Base-by-base conservation (phyloP, 1,140 invertebrate species). In the Campoletis sonorensis region DNA sequence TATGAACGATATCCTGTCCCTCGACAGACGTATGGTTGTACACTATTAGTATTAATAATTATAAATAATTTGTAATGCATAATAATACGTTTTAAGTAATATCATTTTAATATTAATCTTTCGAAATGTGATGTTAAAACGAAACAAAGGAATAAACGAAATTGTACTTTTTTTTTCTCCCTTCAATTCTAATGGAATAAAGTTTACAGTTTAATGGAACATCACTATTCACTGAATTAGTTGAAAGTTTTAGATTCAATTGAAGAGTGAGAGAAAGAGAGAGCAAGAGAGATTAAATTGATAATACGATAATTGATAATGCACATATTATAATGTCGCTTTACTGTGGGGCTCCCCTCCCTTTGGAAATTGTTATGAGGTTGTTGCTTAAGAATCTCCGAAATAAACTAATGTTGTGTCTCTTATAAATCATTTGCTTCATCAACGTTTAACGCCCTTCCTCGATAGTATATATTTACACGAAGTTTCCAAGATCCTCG, bases 31-130 rank as follows among this genome's bases (percentile, higher is more conserved):
- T 91, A 91, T 91, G 90, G 88, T 91, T 92, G 91, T 92, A 91
- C 87, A 92, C 90, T 92, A 92, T 90, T 92, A 91, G 89, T 92
- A 92, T 91, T 91, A 91, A 89, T 91, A 91, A 91, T 90, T 90
- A 87, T 90, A 91, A 86, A 82, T 89, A 90, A 91, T 90, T 92
- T 91, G 90, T 91, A 90, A 91, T 89, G 89, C 82, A 86, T 91
- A 90, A 87, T 88, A 87, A 82, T 89, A 86, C 87, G 88, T 85
- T 88, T 91, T 86, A 89, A 89, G 87, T 89, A 83, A 90, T 91
- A 91, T 91, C 88, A 87, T 91, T 91, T 91, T 89, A 90, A 90
- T 90, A 91, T 89, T 91, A 90, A 90, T 91, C 85, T 88, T 91
- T 90, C 86, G 81, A 91, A 79, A 79, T 64, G 72, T 73, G 67